Percentiles rank a stretch among this genome's conserved stretches.
Evolutionary conservation across 2,888 invertebrate species (phyloP).

Genomic region (Bellardia bayeri): DNA sequence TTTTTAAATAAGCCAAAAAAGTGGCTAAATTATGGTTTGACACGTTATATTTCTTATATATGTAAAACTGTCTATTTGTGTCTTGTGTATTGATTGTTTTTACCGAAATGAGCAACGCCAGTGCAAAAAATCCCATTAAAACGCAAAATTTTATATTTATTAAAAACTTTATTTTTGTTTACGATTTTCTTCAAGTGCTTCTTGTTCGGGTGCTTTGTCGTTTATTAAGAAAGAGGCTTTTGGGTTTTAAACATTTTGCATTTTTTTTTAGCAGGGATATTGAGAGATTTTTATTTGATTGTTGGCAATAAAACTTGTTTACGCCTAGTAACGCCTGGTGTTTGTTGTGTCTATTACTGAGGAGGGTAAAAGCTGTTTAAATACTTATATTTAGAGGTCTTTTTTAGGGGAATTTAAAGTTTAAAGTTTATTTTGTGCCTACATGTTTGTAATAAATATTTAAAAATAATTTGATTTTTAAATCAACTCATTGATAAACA

Average conservation of each 20-base stretch:
- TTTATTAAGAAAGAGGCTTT: not conserved
- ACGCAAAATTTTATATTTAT: constrained; percentile 40
- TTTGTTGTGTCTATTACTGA: constrained; percentile 49
- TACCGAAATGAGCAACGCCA: constrained; percentile 61
- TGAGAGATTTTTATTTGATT: constrained; percentile 69
- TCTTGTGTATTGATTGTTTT: not conserved
- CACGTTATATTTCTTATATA: constrained; percentile 63
- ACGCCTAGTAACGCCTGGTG: constrained; percentile 74
- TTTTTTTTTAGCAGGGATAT: constrained; percentile 41
- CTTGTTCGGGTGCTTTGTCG: not conserved
- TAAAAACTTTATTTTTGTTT: constrained; percentile 22
- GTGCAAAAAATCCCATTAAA: constrained; percentile 45
- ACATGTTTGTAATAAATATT: not conserved
- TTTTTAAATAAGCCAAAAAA: constrained; percentile 27
- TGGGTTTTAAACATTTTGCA: not conserved
- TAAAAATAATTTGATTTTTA: constrained; percentile 29
- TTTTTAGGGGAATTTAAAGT: not conserved
- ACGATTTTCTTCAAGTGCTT: constrained; percentile 50
- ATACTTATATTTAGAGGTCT: not conserved
- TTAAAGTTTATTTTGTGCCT: constrained; percentile 1
- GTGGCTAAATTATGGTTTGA: constrained; percentile 72
- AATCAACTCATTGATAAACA: constrained; percentile 9
- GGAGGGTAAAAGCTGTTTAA: constrained; percentile 12
- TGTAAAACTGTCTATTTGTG: not conserved
- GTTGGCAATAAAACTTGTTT: constrained; percentile 67